A percentile compares a stretch with the other conserved stretches of the same genome.
Conservation (phyloP, 1,140 invertebrate genomes). For the Phthorimaea operculella region DNA sequence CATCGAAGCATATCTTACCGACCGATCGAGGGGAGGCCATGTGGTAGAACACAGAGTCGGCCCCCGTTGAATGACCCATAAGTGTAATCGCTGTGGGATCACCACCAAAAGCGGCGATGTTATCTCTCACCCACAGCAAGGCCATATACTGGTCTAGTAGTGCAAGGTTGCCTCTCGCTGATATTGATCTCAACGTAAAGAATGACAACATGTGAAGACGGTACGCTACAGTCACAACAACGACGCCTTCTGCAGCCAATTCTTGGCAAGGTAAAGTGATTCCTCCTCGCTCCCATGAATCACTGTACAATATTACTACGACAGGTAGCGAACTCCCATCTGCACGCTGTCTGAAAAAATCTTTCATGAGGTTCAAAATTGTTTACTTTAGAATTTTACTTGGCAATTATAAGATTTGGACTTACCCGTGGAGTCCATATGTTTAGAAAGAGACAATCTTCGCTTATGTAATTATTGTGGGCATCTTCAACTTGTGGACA, state of each 20-base stretch:
- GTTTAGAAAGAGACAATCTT: slow-evolving; percentile 60
- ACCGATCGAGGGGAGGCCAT: slow-evolving; percentile 71
- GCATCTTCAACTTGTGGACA: slow-evolving; percentile 37
- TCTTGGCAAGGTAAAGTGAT: slow-evolving; percentile 70
- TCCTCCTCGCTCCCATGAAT: slow-evolving; percentile 53
- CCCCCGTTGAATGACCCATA: slow-evolving; percentile 75
- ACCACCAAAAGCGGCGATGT: slow-evolving; percentile 79
- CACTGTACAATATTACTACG: slow-evolving; percentile 70
- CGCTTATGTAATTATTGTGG: slow-evolving; percentile 35
- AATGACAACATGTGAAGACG: slow-evolving; percentile 77
- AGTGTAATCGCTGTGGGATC: slow-evolving; percentile 76
- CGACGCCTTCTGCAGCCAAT: slow-evolving; percentile 72
- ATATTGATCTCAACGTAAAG: slow-evolving; percentile 71
- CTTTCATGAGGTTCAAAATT: not conserved
- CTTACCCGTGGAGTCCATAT: slow-evolving; percentile 55
- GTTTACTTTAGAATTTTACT: not conserved
- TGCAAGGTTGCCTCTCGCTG: slow-evolving; percentile 75
- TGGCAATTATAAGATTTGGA: not conserved
- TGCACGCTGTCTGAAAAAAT: slow-evolving; percentile 63
- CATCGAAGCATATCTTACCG: slow-evolving; percentile 50
- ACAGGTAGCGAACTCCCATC: slow-evolving; percentile 70
- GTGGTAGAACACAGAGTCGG: slow-evolving; percentile 71
- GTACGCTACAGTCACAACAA: slow-evolving; percentile 74
- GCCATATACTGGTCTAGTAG: slow-evolving; percentile 78
- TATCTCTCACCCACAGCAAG: slow-evolving; percentile 77